Evolutionary conservation across 2,113 vertebrate species (phyloP).

Genomic region (Peromyscus polionotus): DNA sequence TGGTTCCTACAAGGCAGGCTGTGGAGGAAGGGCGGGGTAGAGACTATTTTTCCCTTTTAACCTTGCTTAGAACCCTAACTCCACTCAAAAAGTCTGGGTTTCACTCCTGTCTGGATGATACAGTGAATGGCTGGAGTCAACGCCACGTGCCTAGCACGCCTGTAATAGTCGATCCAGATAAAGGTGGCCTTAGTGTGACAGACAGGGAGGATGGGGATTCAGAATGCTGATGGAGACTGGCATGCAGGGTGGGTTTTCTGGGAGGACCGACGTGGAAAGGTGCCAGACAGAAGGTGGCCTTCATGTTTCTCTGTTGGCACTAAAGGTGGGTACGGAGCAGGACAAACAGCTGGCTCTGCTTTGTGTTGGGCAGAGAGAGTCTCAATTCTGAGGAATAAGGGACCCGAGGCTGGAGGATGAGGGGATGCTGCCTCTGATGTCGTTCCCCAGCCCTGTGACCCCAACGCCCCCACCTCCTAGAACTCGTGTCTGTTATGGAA

Average conservation of each 20-base stretch:
- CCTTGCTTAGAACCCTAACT: neutral
- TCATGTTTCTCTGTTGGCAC: neutral
- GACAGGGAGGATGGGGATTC: neutral
- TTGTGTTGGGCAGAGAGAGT: neutral
- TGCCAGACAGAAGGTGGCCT: neutral
- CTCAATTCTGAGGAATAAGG: neutral
- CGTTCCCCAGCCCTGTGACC: neutral
- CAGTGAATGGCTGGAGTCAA: neutral
- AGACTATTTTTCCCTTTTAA: conserved; percentile 39
- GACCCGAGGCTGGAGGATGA: neutral
- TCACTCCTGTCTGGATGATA: conserved; percentile 16
- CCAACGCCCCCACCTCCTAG: neutral
- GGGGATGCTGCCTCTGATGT: neutral
- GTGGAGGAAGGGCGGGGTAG: neutral
- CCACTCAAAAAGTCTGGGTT: conserved; percentile 18
- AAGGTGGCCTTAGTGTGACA: neutral
- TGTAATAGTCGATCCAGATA: neutral
- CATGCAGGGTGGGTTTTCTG: conserved; percentile 1
- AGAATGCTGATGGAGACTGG: conserved; percentile 7
- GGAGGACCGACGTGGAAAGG: conserved; percentile 48
- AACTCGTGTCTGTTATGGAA: conserved; percentile 1
- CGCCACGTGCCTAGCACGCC: neutral
- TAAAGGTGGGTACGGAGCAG: neutral
- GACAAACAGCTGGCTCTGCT: neutral
- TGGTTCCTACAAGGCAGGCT: neutral